phyloP scores from a whole-genome alignment of 2,888 invertebrate species.

The Adela reaumurella region DNA sequence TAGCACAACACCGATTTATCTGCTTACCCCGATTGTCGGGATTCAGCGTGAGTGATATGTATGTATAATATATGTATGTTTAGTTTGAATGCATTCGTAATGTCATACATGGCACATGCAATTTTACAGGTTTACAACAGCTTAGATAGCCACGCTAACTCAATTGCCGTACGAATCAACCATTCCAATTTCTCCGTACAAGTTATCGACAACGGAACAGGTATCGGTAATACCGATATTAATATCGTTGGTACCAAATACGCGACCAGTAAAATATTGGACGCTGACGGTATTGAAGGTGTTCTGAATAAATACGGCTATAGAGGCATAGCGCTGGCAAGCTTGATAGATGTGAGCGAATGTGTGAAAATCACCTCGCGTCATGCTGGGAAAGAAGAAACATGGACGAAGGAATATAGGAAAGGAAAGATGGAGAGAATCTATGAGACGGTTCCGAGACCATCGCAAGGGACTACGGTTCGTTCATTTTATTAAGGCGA shows the following conservation, averaged over 20 bases:
- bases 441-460: slow-evolving; percentile 34
- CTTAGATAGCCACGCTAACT: slow-evolving; percentile 65
- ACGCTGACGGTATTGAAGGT: slow-evolving; percentile 45
- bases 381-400: slow-evolving; percentile 32
- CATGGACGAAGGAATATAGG: slow-evolving; percentile 55
- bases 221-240: slow-evolving; percentile 58
- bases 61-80: too few relatives aligned
- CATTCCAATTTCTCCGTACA: slow-evolving; percentile 59
- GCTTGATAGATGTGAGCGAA: slow-evolving; percentile 55
- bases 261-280: slow-evolving; percentile 62
- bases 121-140: slow-evolving; percentile 62
- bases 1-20: too few relatives aligned
- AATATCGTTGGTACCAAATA: slow-evolving; percentile 56
- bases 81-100: too few relatives aligned
- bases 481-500: too few relatives aligned
- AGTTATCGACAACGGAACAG: slow-evolving; percentile 75
- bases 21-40: too few relatives aligned
- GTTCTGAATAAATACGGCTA: slow-evolving; percentile 60
- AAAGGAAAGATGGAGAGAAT: slow-evolving; percentile 40
- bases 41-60: too few relatives aligned
- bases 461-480: slow-evolving; percentile 67
- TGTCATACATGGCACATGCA: too few relatives aligned
- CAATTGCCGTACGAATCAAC: slow-evolving; percentile 67
- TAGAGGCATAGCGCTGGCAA: slow-evolving; percentile 65
- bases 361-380: slow-evolving; percentile 60